Conservation (phyloP, 2,113 vertebrate genomes). For the Clarias magur region DNA sequence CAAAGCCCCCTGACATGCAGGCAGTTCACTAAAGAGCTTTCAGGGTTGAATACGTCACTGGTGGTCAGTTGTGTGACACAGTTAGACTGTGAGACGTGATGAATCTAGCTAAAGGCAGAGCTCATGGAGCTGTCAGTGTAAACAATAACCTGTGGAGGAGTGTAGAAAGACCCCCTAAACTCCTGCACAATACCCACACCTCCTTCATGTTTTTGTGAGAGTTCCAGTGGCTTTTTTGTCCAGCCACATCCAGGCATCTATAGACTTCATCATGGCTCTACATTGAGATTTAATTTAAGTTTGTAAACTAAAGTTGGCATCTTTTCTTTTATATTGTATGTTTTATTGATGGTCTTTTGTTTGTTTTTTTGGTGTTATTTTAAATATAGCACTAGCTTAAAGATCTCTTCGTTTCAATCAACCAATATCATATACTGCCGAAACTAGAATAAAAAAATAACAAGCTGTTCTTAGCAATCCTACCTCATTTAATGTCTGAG, state of each 20-base stretch:
- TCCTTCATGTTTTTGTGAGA: slow-evolving; percentile 50
- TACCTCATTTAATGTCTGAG: not conserved
- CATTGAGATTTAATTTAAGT: not conserved
- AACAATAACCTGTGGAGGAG: slow-evolving; percentile 64
- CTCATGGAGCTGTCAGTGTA: slow-evolving; percentile 70
- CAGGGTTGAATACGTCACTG: slow-evolving; percentile 68
- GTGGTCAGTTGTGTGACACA: slow-evolving; percentile 65
- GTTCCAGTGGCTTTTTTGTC: slow-evolving; percentile 60
- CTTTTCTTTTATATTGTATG: too few relatives aligned
- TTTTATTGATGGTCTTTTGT: not conserved
- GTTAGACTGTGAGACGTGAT: slow-evolving; percentile 57
- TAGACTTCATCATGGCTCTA: not conserved
- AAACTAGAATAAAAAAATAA: not conserved
- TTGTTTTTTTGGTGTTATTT: not conserved
- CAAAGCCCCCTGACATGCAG: slow-evolving; percentile 62
- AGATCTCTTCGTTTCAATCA: not conserved
- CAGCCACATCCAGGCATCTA: not conserved
- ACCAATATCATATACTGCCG: not conserved
- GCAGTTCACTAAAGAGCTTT: slow-evolving; percentile 67
- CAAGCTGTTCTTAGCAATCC: not conserved
- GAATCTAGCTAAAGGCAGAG: slow-evolving; percentile 62
- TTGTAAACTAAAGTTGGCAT: not conserved
- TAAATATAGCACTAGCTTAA: not conserved
- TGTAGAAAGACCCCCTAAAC: slow-evolving; percentile 42
- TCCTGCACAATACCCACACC: slow-evolving; percentile 13